Conservation (phyloP, 2,888 invertebrate genomes). For the Prostheceraeus crozeri region DNA sequence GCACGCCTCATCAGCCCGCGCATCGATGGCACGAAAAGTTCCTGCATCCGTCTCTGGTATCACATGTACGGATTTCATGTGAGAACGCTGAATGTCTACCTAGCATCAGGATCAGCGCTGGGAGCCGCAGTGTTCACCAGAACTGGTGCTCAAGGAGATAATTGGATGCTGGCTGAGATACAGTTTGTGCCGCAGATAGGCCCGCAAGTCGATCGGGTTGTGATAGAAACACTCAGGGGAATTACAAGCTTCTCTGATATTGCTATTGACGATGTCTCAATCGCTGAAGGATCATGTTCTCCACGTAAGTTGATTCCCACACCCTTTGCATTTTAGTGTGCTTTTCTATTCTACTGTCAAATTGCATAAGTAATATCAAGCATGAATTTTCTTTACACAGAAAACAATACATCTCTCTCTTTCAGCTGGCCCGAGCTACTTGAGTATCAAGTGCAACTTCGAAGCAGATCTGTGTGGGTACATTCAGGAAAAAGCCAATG, state of each 20-base stretch:
- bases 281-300: constrained; percentile 44
- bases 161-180: constrained; percentile 34
- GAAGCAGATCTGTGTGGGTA: constrained; percentile 36
- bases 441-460: constrained; percentile 33
- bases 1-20: constrained; percentile 46
- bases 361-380: no score
- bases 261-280: constrained; percentile 50
- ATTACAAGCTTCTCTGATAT: constrained; percentile 49
- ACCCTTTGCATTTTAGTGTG: no score
- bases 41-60: constrained; percentile 42
- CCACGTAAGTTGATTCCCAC: neutral
- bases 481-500: constrained; percentile 40
- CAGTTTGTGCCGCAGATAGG: neutral
- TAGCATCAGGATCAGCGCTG: neutral
- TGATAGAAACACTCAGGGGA: constrained; percentile 43
- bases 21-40: constrained; percentile 11
- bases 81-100: constrained; percentile 32
- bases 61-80: constrained; percentile 41
- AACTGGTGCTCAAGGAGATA: constrained; percentile 33
- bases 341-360: no score
- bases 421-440: no score
- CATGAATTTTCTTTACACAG: no score
- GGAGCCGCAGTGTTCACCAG: constrained; percentile 31
- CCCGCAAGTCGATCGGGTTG: constrained; percentile 41
- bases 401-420: no score